These are phyloP conservation scores for Temnothorax rugatulus DNA, from an alignment of 2,888 invertebrate genomes.

Conservation along the genomic window DNA sequence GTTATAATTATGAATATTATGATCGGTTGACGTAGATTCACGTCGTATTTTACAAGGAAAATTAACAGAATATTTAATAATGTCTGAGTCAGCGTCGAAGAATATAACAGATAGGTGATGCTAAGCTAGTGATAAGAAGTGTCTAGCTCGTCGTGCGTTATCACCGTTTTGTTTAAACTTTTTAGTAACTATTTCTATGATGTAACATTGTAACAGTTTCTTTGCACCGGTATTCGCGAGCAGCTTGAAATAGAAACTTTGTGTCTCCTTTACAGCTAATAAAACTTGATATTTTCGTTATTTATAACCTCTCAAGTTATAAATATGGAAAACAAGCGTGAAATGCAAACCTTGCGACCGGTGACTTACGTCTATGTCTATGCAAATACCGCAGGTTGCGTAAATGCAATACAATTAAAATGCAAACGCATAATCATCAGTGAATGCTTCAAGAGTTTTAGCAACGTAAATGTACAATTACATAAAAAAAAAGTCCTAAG, in stretches of 20 bases:
- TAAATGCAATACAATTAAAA: background rate
- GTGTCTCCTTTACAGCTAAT: background rate
- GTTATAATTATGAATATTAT: no score
- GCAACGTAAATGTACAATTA: background rate
- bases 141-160: background rate
- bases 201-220: background rate
- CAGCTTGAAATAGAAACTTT: background rate
- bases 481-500: background rate
- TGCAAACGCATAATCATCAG: background rate
- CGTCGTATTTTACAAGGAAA: constrained; percentile 34
- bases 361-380: background rate
- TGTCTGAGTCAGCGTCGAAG: background rate
- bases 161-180: background rate
- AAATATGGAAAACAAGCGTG: background rate
- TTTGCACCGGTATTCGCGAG: background rate
- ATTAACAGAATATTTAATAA: constrained; percentile 21
- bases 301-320: background rate
- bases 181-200: background rate
- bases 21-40: background rate
- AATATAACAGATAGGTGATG: background rate
- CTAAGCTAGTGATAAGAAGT: background rate
- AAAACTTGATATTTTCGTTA: background rate
- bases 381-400: constrained; percentile 12
- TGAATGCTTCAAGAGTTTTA: background rate
- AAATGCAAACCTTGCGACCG: background rate